Percentiles rank a stretch among this genome's conserved stretches.
Evolutionary conservation across 2,113 vertebrate species (phyloP).

Genomic region (Montifringilla adamsi): DNA sequence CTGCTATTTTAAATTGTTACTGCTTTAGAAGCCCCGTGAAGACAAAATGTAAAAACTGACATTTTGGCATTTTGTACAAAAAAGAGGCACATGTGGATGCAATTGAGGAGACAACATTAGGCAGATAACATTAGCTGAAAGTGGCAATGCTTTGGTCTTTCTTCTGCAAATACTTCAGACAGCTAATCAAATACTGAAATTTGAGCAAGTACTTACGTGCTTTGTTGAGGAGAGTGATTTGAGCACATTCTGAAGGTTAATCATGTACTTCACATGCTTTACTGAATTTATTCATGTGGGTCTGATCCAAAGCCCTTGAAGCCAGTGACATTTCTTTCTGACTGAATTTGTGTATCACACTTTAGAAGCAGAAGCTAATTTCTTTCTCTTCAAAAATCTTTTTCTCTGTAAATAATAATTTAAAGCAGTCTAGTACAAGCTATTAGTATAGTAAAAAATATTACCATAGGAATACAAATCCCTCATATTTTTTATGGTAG

Average conservation of each 20-base stretch:
- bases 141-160: background rate
- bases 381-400: background rate
- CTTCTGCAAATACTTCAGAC: conserved; percentile 21
- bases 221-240: conserved; percentile 13
- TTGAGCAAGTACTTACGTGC: conserved; percentile 11
- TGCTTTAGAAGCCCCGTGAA: background rate
- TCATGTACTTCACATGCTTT: conserved; percentile 16
- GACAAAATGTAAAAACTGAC: background rate
- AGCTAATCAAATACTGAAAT: conserved; percentile 43
- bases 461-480: background rate
- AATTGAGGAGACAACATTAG: background rate
- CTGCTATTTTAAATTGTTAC: background rate
- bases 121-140: background rate
- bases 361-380: background rate
- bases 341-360: background rate
- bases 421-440: background rate
- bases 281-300: background rate
- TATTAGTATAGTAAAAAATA: background rate
- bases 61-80: background rate
- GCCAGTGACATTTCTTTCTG: background rate
- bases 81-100: background rate
- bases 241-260: conserved; percentile 50
- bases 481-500: conserved; percentile 9
- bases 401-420: conserved; percentile 3
- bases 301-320: conserved; percentile 45